Evolutionary conservation across 1,140 invertebrate species (phyloP).

Genomic region (Pollicipes pollicipes): DNA sequence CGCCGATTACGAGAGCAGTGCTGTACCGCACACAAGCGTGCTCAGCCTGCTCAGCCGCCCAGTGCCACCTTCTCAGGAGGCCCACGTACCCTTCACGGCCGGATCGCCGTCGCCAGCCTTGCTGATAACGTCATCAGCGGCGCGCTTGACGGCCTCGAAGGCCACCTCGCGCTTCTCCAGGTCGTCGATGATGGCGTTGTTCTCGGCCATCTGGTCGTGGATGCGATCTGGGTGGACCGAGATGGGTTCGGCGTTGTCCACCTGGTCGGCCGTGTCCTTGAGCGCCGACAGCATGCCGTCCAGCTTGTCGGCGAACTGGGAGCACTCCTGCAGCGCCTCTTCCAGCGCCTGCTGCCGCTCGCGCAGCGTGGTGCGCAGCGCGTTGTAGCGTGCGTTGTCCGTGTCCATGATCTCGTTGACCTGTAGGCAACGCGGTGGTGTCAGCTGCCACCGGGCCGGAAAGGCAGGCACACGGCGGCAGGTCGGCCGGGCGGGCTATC

Average conservation of each 20-base stretch:
- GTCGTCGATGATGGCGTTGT: slow-evolving; percentile 72
- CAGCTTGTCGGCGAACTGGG: slow-evolving; percentile 81
- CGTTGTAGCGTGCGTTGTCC: slow-evolving; percentile 73
- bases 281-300: slow-evolving; percentile 91
- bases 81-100: slow-evolving; percentile 42
- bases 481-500: too few species aligned
- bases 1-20: too few species aligned
- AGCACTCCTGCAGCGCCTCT: slow-evolving; percentile 57
- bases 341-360: slow-evolving; percentile 79
- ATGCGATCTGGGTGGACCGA: slow-evolving; percentile 88
- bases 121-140: slow-evolving; percentile 82
- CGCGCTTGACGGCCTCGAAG: slow-evolving; percentile 74
- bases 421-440: not conserved
- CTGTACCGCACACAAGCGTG: too few species aligned
- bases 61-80: too few species aligned
- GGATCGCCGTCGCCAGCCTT: slow-evolving; percentile 82
- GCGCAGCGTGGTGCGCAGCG: slow-evolving; percentile 59
- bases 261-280: slow-evolving; percentile 65
- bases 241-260: slow-evolving; percentile 72
- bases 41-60: too few species aligned
- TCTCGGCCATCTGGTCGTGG: slow-evolving; percentile 85
- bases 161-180: slow-evolving; percentile 76
- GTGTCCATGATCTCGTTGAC: slow-evolving; percentile 60
- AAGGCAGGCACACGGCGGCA: too few species aligned
- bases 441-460: too few species aligned